These are phyloP conservation scores for Eumaeus atala DNA, from an alignment of 1,140 invertebrate genomes.

Conservation along the genomic window DNA sequence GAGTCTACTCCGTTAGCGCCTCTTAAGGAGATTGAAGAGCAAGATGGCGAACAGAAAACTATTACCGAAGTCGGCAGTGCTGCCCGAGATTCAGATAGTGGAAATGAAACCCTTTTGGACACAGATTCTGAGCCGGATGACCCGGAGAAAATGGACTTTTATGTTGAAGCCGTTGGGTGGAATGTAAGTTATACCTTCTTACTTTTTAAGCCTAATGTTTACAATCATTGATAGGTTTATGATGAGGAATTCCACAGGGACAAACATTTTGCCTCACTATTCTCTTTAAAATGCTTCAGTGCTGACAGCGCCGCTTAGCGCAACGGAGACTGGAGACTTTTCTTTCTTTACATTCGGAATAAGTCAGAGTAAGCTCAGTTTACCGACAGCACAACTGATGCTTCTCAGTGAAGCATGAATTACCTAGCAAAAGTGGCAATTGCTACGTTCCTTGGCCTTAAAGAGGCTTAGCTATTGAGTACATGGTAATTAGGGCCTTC, in stretches of 20 bases:
- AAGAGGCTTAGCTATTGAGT: too few species aligned
- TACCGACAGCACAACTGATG: too few species aligned
- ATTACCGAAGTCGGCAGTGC: slow-evolving; percentile 43
- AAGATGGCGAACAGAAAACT: slow-evolving; percentile 62
- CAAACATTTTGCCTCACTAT: too few species aligned
- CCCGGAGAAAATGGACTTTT: slow-evolving; percentile 75
- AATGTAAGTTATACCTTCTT: slow-evolving; percentile 77
- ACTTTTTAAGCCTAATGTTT: not conserved
- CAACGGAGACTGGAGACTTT: too few species aligned
- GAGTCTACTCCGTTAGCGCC: slow-evolving; percentile 73
- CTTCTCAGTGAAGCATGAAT: too few species aligned
- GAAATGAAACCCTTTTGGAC: slow-evolving; percentile 66
- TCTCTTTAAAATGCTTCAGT: too few species aligned
- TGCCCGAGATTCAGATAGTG: slow-evolving; percentile 73
- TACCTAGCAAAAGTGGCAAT: too few species aligned
- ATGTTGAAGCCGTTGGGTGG: slow-evolving; percentile 78
- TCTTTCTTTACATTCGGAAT: too few species aligned
- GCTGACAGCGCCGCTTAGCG: too few species aligned
- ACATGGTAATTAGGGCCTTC: too few species aligned
- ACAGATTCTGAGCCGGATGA: slow-evolving; percentile 75
- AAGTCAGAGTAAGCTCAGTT: slow-evolving; percentile 1
- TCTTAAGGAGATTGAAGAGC: slow-evolving; percentile 61
- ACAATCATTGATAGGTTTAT: not conserved
- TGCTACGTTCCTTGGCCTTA: too few species aligned
- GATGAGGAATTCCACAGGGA: too few species aligned